Base-by-base conservation (phyloP, 1,140 invertebrate species). In the Drosophila arawakana region DNA sequence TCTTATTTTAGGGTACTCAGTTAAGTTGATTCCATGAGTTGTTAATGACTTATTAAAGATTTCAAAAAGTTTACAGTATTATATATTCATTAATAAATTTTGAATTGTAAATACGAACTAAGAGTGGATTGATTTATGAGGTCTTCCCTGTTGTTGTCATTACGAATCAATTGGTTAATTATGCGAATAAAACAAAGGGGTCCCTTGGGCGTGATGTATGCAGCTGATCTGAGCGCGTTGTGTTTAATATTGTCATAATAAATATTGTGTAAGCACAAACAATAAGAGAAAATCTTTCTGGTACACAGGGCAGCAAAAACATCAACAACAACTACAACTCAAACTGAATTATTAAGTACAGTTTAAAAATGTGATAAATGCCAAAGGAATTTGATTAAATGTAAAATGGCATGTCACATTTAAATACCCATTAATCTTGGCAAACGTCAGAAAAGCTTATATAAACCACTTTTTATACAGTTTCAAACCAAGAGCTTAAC, bases 221-320 rank as follows among this genome's bases (percentile, higher is more conserved):
- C 37, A 13, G 6, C 43, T 47, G 47, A 47, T 63, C 62, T 59
- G 70, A 52, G 49, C 49, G 35, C 54, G 39, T 44, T 50, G 39
- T 35, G 69, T 73, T 80, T 65, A 82, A 82, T 79, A 67, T 88
- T 79, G 83, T 73, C 76, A 88, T 65, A 82, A 80, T 86, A 82
- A 86, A 88, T 86, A 86, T 88, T 77, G 62, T 66, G 68, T 46
- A 59, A 49, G 43, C 72, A 65, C 66, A 68, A 81, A 85, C 85
- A 74, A 73, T 72, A 66, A 76, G 82, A 71, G 61, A 50, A 78
- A 59, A 50, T 59, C 50, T 54, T 65, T 57, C 65, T 62, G 67
- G 30, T 81, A 68, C 52, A 59, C 30, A 57, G 7, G 52, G 7
- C 8, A 15, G 34, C n/a, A 21, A 59, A 13, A 60, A 9, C 13